Conservation (phyloP, 2,888 invertebrate species). For the Lottia scabra region DNA sequence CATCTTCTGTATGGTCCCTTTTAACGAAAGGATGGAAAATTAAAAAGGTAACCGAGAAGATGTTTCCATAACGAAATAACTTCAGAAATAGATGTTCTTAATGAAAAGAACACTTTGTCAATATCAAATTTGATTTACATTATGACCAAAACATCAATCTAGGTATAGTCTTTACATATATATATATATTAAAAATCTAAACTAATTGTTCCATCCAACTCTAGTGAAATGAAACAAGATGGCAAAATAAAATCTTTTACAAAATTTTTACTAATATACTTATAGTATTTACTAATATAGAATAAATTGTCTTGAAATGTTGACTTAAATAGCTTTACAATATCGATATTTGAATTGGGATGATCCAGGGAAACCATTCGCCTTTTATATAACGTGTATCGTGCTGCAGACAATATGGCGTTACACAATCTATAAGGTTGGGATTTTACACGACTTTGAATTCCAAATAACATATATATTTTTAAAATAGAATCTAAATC, state of each 20-base stretch:
- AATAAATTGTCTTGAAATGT: neutral
- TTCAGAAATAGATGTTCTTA: no score
- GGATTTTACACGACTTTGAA: neutral
- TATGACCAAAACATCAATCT: no score
- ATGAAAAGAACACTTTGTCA: no score
- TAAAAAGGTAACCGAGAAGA: no score
- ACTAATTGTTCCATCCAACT: no score
- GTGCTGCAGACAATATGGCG: neutral
- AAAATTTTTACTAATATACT: neutral
- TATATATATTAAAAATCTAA: no score
- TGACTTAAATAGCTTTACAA: neutral
- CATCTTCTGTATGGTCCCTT: no score
- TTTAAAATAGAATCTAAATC: neutral
- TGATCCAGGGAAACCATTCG: neutral
- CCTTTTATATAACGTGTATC: neutral
- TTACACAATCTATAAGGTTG: neutral
- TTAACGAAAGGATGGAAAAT: no score
- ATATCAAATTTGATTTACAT: no score
- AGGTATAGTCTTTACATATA: no score
- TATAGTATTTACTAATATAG: neutral
- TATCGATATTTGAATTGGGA: neutral
- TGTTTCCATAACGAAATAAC: no score
- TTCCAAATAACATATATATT: neutral
- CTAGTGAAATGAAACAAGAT: neutral
- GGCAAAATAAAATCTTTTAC: neutral